Percentiles rank a stretch among this genome's conserved stretches.
Evolutionary conservation across 2,113 vertebrate species (phyloP).

Genomic region (Martes martes): DNA sequence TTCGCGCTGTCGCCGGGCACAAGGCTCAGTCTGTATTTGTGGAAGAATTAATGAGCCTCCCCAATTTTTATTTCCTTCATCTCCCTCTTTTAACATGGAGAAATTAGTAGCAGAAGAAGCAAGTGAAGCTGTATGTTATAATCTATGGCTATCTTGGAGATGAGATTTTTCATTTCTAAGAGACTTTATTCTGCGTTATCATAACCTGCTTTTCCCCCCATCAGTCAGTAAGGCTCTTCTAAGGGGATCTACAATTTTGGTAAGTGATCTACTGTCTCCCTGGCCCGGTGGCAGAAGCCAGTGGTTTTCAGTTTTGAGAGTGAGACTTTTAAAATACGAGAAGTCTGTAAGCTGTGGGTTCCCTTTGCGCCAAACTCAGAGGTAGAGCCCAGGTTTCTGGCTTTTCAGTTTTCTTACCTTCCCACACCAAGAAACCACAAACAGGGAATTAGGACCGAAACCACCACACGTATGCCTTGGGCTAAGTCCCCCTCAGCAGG

Average conservation of each 20-base stretch:
- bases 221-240: not conserved
- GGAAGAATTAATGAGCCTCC: not conserved
- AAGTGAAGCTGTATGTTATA: not conserved
- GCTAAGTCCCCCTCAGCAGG: rapidly evolving
- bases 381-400: not conserved
- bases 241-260: not conserved
- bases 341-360: not conserved
- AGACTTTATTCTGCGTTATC: not conserved
- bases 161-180: not conserved
- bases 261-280: not conserved
- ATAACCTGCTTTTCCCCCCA: not conserved
- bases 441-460: not conserved
- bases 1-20: not conserved
- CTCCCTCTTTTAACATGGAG: not conserved
- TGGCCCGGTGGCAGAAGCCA: not conserved
- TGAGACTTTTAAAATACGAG: not conserved
- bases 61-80: not conserved
- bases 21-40: not conserved
- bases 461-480: rapidly evolving
- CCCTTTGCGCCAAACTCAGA: not conserved
- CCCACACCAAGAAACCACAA: not conserved
- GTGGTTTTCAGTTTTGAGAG: not conserved
- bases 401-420: not conserved
- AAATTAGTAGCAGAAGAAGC: not conserved
- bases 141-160: not conserved